Base-by-base conservation (phyloP, 2,888 invertebrate species). In the Gryllus longicercus region DNA sequence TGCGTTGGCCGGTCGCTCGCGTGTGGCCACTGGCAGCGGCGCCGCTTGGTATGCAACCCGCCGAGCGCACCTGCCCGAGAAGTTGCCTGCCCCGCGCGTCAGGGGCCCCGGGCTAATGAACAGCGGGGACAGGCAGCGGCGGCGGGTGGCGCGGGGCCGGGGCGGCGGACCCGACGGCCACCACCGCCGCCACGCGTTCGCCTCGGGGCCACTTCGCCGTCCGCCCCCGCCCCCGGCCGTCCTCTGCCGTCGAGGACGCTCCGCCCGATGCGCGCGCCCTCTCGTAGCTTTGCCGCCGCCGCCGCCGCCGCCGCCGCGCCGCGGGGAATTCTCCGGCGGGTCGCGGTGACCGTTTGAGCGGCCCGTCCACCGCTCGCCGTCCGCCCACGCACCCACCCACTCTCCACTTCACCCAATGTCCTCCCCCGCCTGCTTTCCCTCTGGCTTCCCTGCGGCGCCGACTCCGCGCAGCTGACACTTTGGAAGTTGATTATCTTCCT, bases 31-130 rank as follows among this genome's bases (percentile, higher is more conserved):
- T 38, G 38, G 38, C 38, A 38, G 38, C 63, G 14, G 14, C 63
- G 63, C 16, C 63, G 63, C n/a, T 63, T 63, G 63, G 63, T 63
- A 63, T 63, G 63, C 63, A 63, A 63, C 63, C 63, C 63, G 63
- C 63, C 63, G 63, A 63, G 63, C 63, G 63, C 63, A 63, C 63
- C 63, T 63, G 63, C 63, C 63, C 63, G 63, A 63, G 63, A 63
- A 63, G 63, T 63, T 63, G 63, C 63, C 63, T 63, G 63, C 16
- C 16, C n/a, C 16, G 63, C 63, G 63, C n/a, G 16, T 18, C 63
- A 38, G 38, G 38, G 38, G 63, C 63, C 63, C 16, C 16, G 63
- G 63, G 63, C 63, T 63, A 63, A 63, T 63, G 63, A 63, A 63
- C 63, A 63, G 63, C 63, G n/a, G 63, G 63, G n/a, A n/a, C 63